Percentiles rank a stretch among this genome's conserved stretches.
Evolutionary conservation across 1,140 invertebrate species (phyloP).

Genomic region (Eueides isabella): DNA sequence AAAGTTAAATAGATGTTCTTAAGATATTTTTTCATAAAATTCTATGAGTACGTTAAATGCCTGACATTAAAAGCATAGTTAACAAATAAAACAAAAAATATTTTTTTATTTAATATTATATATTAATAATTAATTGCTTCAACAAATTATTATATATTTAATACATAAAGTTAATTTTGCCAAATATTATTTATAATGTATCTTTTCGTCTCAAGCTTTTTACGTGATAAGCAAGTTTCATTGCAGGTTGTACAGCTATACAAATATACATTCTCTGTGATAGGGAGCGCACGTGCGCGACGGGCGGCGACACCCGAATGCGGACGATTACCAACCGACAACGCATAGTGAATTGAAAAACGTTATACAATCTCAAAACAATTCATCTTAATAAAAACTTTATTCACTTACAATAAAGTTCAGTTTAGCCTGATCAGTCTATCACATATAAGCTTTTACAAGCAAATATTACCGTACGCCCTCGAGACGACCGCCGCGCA

Average conservation of each 20-base stretch:
- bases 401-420: not conserved
- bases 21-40: not conserved
- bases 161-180: no score
- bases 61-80: not conserved
- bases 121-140: not conserved
- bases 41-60: not conserved
- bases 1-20: not conserved
- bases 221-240: conserved; percentile 32
- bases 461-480: conserved; percentile 42
- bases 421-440: not conserved
- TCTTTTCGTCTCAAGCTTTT: not conserved
- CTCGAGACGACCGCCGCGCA: conserved; percentile 59
- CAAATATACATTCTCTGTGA: conserved; percentile 43
- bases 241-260: conserved; percentile 42
- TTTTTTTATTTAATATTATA: not conserved
- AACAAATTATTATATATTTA: no score
- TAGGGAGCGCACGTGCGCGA: conserved; percentile 52
- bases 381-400: conserved; percentile 25
- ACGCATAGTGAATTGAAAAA: conserved; percentile 13
- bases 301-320: conserved; percentile 54
- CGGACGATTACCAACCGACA: conserved; percentile 45
- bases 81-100: not conserved
- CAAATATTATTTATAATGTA: not conserved
- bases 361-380: not conserved
- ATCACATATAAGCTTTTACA: conserved; percentile 23